Evolutionary conservation across 2,113 vertebrate genomes (phyloP), one percentile per base, ranked within the genome.

Genomic region (Lophotis ruficrista): DNA sequence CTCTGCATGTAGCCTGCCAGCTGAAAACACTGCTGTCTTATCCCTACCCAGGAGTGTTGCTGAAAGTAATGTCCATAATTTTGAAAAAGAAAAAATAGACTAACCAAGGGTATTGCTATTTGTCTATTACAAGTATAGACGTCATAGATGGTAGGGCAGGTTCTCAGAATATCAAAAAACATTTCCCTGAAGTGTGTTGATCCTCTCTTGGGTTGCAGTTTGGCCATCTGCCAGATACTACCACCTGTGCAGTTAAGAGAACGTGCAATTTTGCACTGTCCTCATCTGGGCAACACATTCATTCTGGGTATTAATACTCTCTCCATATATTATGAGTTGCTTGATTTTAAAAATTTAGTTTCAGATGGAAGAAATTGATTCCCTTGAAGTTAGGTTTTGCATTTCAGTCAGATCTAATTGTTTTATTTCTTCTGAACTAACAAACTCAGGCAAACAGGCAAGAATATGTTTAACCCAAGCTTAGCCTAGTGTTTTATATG

Each of bases 201-300:
- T 53, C 12, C 31, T 81, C 1, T 2, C 51, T 66, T n/a, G n/a
- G 0, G 3, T 31, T 58, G 37, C 2, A 2, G 7, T 62, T 81
- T 81, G 15, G 15, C n/a, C 87, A 2, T 50, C 33, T 86, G 18
- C 33, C 54, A 10, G 7, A 37, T 7, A 4, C 13, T 33, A 6
- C 0, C 0, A 72, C 45, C 33, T 51, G 13, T 30, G 9, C 0
- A 0, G 41, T 54, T 81, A 38, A 35, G 50, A 48, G 10, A 50
- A n/a, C 53, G 11, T 23, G 5, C 7, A 25, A 1, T 47, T 89
- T 31, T 47, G 7, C 23, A 14, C 37, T 33, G 69, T 77, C 60
- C 38, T 93, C 17, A 15, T 69, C 72, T 50, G 31, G 47, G 37
- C 22, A 70, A 20, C 10, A 5, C 1, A 1, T 86, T 33, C 6